A percentile compares a stretch with the other conserved stretches of the same genome.
phyloP scores from a whole-genome alignment of 2,113 vertebrate species.

The Meles meles region DNA sequence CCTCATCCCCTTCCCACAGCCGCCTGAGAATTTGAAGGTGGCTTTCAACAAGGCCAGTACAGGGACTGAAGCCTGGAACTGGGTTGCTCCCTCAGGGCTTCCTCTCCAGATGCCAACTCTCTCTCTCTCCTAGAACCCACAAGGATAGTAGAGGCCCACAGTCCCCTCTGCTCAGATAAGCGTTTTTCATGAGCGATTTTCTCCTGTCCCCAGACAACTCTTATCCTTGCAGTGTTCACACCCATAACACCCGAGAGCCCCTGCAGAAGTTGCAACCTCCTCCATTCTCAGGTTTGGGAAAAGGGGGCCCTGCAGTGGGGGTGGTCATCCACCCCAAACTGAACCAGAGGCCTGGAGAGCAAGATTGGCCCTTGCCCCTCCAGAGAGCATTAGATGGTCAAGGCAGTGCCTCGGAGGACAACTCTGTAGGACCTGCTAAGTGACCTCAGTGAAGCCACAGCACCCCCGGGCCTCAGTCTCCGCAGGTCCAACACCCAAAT shows the following conservation, averaged over 20 bases:
- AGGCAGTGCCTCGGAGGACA: neutral
- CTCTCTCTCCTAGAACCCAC: neutral
- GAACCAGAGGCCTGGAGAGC: neutral
- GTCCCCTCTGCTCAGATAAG: neutral
- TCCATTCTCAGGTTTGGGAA: neutral
- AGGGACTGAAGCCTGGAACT: neutral
- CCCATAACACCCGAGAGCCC: neutral
- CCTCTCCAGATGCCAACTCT: neutral
- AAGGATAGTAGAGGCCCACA: neutral
- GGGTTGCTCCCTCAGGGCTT: neutral
- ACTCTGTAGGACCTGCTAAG: neutral
- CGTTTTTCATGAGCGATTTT: neutral
- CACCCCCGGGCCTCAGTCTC: conserved; percentile 17
- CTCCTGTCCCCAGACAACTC: neutral
- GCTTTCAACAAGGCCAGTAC: neutral
- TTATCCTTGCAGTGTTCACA: neutral
- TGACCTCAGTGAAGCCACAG: neutral
- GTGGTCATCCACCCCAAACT: neutral
- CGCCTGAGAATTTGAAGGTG: neutral
- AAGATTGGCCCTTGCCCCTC: neutral
- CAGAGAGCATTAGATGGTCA: neutral
- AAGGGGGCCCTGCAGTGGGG: too few relatives aligned
- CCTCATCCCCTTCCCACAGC: neutral
- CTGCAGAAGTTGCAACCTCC: neutral
- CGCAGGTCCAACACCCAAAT: neutral